Base-by-base conservation (phyloP, 2,113 vertebrate species). In the Blennius ocellaris region DNA sequence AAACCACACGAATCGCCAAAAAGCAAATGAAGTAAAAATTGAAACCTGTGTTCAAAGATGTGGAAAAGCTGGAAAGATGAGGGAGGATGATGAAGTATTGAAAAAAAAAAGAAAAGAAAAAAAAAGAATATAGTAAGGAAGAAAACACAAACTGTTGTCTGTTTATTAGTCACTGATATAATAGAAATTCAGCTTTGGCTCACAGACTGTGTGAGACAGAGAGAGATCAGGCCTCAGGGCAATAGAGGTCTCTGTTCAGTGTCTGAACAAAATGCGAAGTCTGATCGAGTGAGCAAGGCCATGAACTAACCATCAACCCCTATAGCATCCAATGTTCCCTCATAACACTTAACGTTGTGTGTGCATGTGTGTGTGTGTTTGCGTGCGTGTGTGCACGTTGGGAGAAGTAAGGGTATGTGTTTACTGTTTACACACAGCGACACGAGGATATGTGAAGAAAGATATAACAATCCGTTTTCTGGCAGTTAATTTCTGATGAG, bases 191-290 rank as follows among this genome's bases (percentile, higher is more conserved):
- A 41, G 75, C 74, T 61, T 49, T 45, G 37, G 84, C 73, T 81
- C 74, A 73, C 45, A 84, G 79, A 73, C 51, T 51, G 50, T 48
- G 69, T 60, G 60, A 69, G 71, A 67, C 14, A 53, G 76, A 64
- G 57, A 70, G 71, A 69, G 79, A 61, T 54, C 21, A 52, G 41
- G 74, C 89, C 78, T 87, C 39, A 15, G 76, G 89, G 80, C 66
- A 50, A 71, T 45, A 1, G 80, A 83, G 87, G 76, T 84, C 76
- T 89, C 85, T 89, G 88, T 73, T 87, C 90, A 78, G 80, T 84
- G 87, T 90, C 86, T 84, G 83, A 83, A 82, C 84, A 87, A 90
- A 90, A 92, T 77, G 81, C 86, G 66, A 50, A 50, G 72, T 87
- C 87, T 83, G 87, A 88, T 82, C 39, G 76, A 85, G 67, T 63